Base-by-base conservation (phyloP, 2,113 vertebrate genomes). In the Rhineura floridana region DNA sequence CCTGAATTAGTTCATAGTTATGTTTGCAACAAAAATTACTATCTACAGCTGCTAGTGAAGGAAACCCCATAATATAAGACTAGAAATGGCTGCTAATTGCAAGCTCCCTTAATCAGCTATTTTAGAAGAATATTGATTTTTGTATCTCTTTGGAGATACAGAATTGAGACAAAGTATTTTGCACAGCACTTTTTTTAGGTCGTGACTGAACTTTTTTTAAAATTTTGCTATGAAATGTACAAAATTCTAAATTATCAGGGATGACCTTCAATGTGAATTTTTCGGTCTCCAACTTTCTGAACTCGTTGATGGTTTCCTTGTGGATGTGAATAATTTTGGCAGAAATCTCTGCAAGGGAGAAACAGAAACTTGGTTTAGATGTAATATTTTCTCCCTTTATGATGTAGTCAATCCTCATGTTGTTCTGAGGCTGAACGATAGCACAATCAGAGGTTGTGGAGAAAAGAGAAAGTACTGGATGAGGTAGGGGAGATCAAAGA, bases 41-140 rank as follows among this genome's bases (percentile, higher is more conserved):
- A 93, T 93, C 93, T 95, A 95, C 96, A 96, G 96, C 96, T 96
- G 95, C 96, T 97, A 96, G 94, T 90, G 94, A 91, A 94, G 93
- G 92, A 95, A 96, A 96, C 81, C 82, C 70, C 92, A 90, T 92
- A 95, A 93, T 77, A 95, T 1, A 89, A 92, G 88, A 88, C 93
- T 93, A 92, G 91, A 96, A 95, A 95, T 88, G 90, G 96, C 94
- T 96, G 96, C 94, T 95, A 96, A 87, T 94, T 87, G 84, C 91
- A 93, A 96, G 93, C 93, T 90, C 88, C 94, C 92, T 93, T 91
- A 89, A 79, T 87, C 91, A 88, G 89, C 91, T 96, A 88, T 94
- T 93, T 96, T 92, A 93, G 96, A 88, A 96, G 96, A 96, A 97
- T 91, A 86, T 95, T 96, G 65, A 77, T 93, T 92, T 92, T 90